Evolutionary conservation across 2,888 invertebrate genomes (phyloP).

Genomic region (Drosophila parthenogenetica): DNA sequence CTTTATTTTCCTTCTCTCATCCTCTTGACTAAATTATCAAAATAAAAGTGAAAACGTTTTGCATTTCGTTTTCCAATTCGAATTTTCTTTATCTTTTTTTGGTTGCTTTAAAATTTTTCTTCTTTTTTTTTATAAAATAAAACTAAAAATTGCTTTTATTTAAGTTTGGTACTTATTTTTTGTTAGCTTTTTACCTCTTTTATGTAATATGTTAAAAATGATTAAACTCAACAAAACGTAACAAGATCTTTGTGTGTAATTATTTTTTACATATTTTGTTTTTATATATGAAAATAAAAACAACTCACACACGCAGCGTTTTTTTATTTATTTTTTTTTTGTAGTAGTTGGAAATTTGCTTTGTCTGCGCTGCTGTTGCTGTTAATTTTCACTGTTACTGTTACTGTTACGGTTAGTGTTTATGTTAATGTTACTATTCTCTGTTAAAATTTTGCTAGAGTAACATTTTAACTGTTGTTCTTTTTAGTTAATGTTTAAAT

Average conservation of each 20-base stretch:
- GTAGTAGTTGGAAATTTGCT: slow-evolving; percentile 43
- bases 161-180: slow-evolving; percentile 10
- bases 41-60: slow-evolving; percentile 40
- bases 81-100: slow-evolving; percentile 46
- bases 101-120: slow-evolving; percentile 51
- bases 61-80: slow-evolving; percentile 25
- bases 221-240: slow-evolving; percentile 69
- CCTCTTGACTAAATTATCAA: slow-evolving; percentile 32
- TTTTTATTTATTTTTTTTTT: no score
- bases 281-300: no score
- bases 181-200: slow-evolving; percentile 10
- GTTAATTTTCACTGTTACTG: slow-evolving; percentile 12
- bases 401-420: slow-evolving; percentile 29
- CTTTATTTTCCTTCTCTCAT: slow-evolving; percentile 31
- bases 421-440: slow-evolving; percentile 35
- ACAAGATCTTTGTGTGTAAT: slow-evolving; percentile 51
- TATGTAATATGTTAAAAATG: slow-evolving; percentile 42
- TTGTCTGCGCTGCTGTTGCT: slow-evolving; percentile 37
- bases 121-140: slow-evolving; percentile 54
- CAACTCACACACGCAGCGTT: slow-evolving; percentile 34
- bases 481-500: slow-evolving; percentile 87
- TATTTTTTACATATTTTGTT: slow-evolving; percentile 40
- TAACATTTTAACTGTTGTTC: slow-evolving; percentile 48
- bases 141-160: slow-evolving; percentile 71
- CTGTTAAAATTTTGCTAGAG: slow-evolving; percentile 62